Evolutionary conservation across 2,113 vertebrate species (phyloP).

Genomic region (Apodemus speciosus): DNA sequence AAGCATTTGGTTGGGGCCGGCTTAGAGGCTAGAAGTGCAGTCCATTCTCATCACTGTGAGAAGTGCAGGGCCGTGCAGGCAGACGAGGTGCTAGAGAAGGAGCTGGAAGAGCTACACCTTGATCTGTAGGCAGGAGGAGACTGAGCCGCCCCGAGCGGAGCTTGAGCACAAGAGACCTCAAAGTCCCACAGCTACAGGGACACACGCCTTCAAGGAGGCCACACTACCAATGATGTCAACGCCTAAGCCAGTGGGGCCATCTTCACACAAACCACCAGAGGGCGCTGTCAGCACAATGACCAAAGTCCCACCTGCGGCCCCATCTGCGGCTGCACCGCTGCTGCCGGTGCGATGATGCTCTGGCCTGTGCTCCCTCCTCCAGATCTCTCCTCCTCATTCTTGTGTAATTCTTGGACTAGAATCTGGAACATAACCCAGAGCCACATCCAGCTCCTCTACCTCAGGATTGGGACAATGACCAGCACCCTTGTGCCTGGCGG

Average conservation of each 20-base stretch:
- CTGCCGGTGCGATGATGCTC: too few relatives aligned
- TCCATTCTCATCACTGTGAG: neutral
- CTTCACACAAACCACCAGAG: neutral
- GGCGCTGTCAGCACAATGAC: neutral
- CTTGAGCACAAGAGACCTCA: neutral
- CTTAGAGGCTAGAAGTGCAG: neutral
- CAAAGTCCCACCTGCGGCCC: neutral
- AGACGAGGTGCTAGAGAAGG: neutral
- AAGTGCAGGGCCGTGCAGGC: neutral
- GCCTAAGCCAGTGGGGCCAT: neutral
- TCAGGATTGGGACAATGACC: neutral
- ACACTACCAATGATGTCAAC: neutral
- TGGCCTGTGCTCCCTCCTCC: neutral
- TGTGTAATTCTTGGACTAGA: neutral
- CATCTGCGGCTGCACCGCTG: accelerated
- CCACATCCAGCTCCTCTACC: neutral
- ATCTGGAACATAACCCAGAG: neutral
- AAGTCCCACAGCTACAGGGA: neutral
- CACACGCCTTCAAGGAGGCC: neutral
- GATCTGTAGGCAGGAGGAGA: neutral
- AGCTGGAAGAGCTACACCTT: neutral
- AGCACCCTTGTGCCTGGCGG: neutral
- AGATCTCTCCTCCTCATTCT: neutral
- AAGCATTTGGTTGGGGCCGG: neutral
- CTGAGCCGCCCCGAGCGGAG: neutral